phyloP scores from a whole-genome alignment of 30 jellyfish, hydroid and myxozoan genomes.

The Sanderia malayensis region DNA sequence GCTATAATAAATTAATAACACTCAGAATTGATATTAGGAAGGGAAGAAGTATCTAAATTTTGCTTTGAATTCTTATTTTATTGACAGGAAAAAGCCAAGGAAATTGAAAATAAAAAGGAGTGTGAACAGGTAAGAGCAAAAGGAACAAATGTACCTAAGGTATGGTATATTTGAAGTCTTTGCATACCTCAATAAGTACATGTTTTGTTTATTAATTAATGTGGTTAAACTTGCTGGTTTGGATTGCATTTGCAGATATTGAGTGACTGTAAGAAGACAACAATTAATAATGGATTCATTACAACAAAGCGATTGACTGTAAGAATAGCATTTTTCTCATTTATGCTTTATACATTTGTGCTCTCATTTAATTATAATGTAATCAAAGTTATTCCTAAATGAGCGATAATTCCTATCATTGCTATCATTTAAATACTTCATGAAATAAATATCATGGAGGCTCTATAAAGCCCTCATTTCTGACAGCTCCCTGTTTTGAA shows the following conservation, averaged over 20 bases:
- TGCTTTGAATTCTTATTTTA: background rate
- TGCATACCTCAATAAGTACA: background rate
- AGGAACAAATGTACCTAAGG: background rate
- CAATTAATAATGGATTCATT: constrained; percentile 14
- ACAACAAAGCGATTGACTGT: constrained; percentile 32
- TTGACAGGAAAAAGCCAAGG: background rate
- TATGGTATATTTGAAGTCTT: background rate
- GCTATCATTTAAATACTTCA: too few species aligned
- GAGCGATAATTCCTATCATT: too few species aligned
- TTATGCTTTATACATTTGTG: too few species aligned
- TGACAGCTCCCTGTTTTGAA: background rate
- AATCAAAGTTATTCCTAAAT: too few species aligned
- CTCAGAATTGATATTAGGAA: background rate
- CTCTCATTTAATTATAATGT: too few species aligned
- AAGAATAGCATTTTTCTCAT: too few species aligned
- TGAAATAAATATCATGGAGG: background rate
- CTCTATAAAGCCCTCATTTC: background rate
- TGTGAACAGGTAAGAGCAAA: background rate
- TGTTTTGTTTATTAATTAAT: background rate
- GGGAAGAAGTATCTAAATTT: background rate
- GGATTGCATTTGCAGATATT: constrained; percentile 28
- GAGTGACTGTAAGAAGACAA: constrained; percentile 18
- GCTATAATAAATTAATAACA: too few species aligned
- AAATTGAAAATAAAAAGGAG: background rate
- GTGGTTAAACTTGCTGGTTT: too few species aligned